These are phyloP conservation scores for Hypomesus transpacificus DNA, from an alignment of 2,113 vertebrate species.

Conservation along the genomic window DNA sequence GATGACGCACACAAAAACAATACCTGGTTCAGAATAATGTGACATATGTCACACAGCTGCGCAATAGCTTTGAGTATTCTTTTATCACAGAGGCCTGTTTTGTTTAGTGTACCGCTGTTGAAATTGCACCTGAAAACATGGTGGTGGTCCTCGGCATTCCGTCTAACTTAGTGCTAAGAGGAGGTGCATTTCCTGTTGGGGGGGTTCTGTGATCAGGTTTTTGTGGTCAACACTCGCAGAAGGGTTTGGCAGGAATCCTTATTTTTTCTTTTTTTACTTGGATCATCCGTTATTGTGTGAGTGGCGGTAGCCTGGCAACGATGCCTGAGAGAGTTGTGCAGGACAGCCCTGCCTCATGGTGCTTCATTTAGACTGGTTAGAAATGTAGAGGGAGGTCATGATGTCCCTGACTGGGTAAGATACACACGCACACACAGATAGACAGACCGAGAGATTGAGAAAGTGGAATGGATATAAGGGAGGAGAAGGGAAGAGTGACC, in stretches of 20 bases:
- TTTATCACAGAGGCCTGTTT: no score
- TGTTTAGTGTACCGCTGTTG: no score
- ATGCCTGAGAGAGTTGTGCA: neutral
- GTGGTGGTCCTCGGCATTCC: no score
- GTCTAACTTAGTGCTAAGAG: no score
- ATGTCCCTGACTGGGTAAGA: slow-evolving; percentile 45
- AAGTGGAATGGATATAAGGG: neutral
- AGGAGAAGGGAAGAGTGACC: slow-evolving; percentile 5
- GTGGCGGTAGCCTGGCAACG: neutral
- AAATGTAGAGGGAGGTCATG: slow-evolving; percentile 19
- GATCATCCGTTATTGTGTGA: slow-evolving; percentile 2
- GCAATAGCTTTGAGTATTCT: no score
- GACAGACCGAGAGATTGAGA: slow-evolving; percentile 6
- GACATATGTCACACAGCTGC: no score
- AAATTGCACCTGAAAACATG: no score
- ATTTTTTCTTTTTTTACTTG: slow-evolving; percentile 44
- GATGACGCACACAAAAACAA: no score
- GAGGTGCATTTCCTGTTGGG: no score
- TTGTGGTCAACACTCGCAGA: no score
- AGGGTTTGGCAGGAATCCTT: slow-evolving; percentile 46
- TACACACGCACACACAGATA: slow-evolving; percentile 8
- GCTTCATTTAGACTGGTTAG: slow-evolving; percentile 36
- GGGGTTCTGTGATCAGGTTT: no score
- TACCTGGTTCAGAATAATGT: no score
- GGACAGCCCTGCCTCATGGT: neutral